Base-by-base conservation (phyloP, 2,113 vertebrate genomes). In the Equus quagga region DNA sequence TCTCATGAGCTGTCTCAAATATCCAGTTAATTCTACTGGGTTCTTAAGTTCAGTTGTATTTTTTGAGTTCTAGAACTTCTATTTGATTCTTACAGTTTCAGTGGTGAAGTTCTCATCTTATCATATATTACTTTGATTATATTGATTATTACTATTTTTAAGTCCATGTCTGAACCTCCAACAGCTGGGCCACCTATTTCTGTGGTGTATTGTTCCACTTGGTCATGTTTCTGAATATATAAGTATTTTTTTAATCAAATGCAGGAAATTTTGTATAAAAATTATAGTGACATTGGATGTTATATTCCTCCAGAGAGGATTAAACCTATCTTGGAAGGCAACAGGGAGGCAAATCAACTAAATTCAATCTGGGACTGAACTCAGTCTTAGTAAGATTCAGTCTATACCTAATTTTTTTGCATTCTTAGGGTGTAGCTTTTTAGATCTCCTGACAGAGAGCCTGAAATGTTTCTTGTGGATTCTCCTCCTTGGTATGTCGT, bases 11-110 rank as follows among this genome's bases (percentile, higher is more conserved):
- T 60, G 1, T 78, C 49, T n/a, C 49, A 64, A n/a, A 65, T 72
- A 87, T 31, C 36, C 15, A 86, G 17, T 70, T 95, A 86, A 89
- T 31, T 54, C 12, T 46, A 49, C 10, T 67, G 2, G 9, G 10
- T 84, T 80, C 19, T 88, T 62, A 78, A 91, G 28, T 49, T 94
- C n/a, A 51, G 19, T 60, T 67, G 31, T 80, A 41, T 85, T 85
- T 78, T 86, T 92, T 92, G 2, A 85, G 26, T 69, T 81, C 28
- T 82, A 75, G 60, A 72, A 91, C 91, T 67, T 93, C n/a, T 13
- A 89, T 67, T 80, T 67, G 67, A 87, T 78, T 93, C 6, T 51
- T 58, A 78, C 2, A 76, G 14, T 58, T 91, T 64, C 60, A 86
- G 3, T 54, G 31, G 28, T 67, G 60, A 95, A 62, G 88, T 44